Percentiles rank a stretch among this genome's conserved stretches.
Conservation (phyloP, 2,888 invertebrate species). For the Anodontia alba region DNA sequence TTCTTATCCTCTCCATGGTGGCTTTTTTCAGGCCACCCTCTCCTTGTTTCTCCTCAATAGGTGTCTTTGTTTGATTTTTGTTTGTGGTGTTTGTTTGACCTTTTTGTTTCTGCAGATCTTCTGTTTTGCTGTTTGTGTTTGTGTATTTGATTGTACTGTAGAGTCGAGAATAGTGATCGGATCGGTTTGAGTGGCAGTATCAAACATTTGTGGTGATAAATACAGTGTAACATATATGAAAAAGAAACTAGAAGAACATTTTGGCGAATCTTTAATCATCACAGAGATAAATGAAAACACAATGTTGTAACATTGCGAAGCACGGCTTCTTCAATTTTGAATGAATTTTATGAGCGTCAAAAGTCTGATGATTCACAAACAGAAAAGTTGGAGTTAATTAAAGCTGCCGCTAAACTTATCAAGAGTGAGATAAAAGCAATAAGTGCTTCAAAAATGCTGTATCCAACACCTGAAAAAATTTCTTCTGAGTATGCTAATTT, state of each 20-base stretch:
- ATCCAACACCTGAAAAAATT: conserved; percentile 50
- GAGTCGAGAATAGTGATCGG: too few species aligned
- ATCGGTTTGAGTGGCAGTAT: too few species aligned
- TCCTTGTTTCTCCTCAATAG: too few species aligned
- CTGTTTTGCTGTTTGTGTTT: too few species aligned
- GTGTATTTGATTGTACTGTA: too few species aligned
- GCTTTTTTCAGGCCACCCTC: too few species aligned
- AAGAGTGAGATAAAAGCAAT: conserved; percentile 63
- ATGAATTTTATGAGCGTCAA: conserved; percentile 37
- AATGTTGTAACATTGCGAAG: conserved; percentile 61
- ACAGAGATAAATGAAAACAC: conserved; percentile 48
- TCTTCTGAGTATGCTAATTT: conserved; percentile 31
- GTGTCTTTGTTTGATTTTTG: too few species aligned
- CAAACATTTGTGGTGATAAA: not conserved
- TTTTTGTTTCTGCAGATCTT: too few species aligned
- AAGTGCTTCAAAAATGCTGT: conserved; percentile 25
- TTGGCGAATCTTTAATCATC: conserved; percentile 56
- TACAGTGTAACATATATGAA: conserved; percentile 52
- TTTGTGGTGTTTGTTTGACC: too few species aligned
- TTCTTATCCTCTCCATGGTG: too few species aligned
- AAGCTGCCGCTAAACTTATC: conserved; percentile 71
- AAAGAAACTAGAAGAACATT: conserved; percentile 51
- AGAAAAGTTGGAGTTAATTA: conserved; percentile 28
- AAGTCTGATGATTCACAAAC: conserved; percentile 35
- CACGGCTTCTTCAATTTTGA: conserved; percentile 49